phyloP scores from a whole-genome alignment of 2,797 vertebrate genomes.

The Pipistrellus pipistrellus region DNA sequence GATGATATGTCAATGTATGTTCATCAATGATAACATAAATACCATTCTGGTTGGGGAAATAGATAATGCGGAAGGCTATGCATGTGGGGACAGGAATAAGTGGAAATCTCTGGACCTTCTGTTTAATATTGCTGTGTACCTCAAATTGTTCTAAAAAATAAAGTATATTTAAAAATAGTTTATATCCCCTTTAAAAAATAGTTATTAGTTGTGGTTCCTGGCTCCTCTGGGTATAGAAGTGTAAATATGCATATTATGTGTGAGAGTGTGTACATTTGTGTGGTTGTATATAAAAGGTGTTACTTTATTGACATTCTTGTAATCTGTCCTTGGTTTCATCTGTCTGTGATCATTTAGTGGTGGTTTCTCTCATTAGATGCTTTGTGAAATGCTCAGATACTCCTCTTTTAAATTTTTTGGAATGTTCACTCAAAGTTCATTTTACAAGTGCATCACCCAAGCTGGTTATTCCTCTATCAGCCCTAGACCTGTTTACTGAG shows the following conservation, averaged over 20 bases:
- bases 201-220: neutral
- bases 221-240: neutral
- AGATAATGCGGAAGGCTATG: neutral
- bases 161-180: neutral
- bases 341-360: neutral
- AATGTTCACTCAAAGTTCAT: neutral
- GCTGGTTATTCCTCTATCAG: neutral
- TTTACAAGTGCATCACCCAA: neutral
- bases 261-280: neutral
- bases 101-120: neutral
- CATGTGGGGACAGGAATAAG: neutral
- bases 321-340: neutral
- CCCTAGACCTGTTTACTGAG: neutral
- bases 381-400: neutral
- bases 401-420: neutral
- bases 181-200: neutral
- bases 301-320: neutral
- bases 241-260: neutral
- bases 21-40: neutral
- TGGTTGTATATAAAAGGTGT: neutral
- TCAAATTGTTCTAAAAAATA: neutral
- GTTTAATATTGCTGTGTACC: neutral
- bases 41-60: neutral
- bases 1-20: neutral
- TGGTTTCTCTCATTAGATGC: neutral